Base-by-base conservation (phyloP, 92 coral and sea anemone genomes). In the Scolanthus callimorphus region DNA sequence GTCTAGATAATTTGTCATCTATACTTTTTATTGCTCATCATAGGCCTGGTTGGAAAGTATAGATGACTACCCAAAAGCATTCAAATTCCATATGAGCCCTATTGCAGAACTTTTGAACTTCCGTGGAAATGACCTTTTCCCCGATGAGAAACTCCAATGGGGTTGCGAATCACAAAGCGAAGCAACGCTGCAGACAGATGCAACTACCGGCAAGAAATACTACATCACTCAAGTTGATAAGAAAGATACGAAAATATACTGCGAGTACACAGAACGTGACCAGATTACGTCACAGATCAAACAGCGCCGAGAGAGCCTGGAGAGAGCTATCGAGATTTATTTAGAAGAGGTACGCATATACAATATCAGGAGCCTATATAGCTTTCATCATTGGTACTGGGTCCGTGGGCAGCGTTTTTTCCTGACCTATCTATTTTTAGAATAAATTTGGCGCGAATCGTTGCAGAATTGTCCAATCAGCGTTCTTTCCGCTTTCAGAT, bases 301-400 rank as follows among this genome's bases (percentile, higher is more conserved):
- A n/a, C 71, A 72, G 37, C 50, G 81, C 57, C 28, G 86, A 3
- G 31, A 41, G 4, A 73, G 86, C 50, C 30, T 73, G 59, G 65
- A 67, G 39, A 31, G 82, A 39, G 82, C 82, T 11, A 66, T 67
- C 24, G 82, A 67, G 28, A 62, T 76, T 21, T 76, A 76, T 25
- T 66, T 76, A 76, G 75, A 76, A 29, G 82, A 76, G 82, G 70
- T 63, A 50, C n/a, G n/a, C n/a, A n/a, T n/a, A n/a, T n/a, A n/a
- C n/a, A n/a, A n/a, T n/a, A n/a, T n/a, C n/a, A n/a, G n/a, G n/a
- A n/a, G n/a, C n/a, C n/a, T n/a, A n/a, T n/a, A n/a, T n/a, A n/a
- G n/a, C n/a, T n/a, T n/a, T n/a, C n/a, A n/a, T n/a, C n/a, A n/a
- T n/a, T n/a, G n/a, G n/a, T n/a, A n/a, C n/a, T n/a, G n/a, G n/a